Percentiles rank a stretch among this genome's conserved stretches.
phyloP scores from a whole-genome alignment of 2,797 vertebrate genomes.

The Neosilurus hyrtlii region DNA sequence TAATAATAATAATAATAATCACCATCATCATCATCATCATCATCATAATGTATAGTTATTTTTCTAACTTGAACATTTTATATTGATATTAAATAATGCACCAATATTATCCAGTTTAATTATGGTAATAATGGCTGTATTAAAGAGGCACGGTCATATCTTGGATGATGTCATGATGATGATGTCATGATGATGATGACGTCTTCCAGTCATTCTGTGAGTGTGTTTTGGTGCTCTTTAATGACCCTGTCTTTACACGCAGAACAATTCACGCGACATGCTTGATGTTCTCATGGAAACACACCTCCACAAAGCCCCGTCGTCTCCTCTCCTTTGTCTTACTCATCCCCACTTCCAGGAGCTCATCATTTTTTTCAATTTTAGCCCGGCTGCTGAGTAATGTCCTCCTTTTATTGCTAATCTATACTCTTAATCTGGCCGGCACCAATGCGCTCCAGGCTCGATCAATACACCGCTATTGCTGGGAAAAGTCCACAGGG shows the following conservation, averaged over 20 bases:
- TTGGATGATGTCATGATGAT: neutral
- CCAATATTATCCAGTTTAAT: neutral
- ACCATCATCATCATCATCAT: no score
- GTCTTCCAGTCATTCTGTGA: neutral
- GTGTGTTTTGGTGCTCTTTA: neutral
- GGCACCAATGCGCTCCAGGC: constrained; percentile 69
- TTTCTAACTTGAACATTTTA: no score
- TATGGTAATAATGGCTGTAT: neutral
- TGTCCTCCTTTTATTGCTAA: constrained; percentile 80
- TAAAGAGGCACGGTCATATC: neutral
- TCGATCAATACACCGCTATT: constrained; percentile 70
- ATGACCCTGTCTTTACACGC: neutral
- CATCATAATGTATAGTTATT: no score
- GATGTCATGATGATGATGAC: neutral
- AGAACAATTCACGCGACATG: no score
- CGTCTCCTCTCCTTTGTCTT: constrained; percentile 38
- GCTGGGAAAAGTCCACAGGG: constrained; percentile 72
- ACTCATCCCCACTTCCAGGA: constrained; percentile 58
- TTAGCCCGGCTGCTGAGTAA: constrained; percentile 69
- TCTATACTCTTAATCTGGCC: constrained; percentile 79
- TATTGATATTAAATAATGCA: neutral
- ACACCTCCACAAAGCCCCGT: neutral
- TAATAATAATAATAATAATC: no score
- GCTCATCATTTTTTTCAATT: constrained; percentile 67
- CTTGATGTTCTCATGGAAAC: neutral